Conservation (phyloP, 2,888 invertebrate species). For the Apocheima hispidaria region DNA sequence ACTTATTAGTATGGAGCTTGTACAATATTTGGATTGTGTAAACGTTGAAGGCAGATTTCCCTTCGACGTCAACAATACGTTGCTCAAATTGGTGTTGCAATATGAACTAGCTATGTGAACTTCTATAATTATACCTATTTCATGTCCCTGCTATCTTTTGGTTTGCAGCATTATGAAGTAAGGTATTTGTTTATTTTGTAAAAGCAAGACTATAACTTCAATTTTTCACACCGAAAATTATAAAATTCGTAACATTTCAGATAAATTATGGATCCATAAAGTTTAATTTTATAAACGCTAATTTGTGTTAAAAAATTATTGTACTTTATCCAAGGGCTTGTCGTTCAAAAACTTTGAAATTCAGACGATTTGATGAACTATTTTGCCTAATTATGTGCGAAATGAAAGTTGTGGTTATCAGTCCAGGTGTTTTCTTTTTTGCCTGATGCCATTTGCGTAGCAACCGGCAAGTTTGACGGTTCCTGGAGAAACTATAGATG, state of each 20-base stretch:
- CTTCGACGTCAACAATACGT: constrained; percentile 76
- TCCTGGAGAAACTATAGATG: background rate
- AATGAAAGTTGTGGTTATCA: no score
- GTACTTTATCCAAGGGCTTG: no score
- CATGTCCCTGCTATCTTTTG: background rate
- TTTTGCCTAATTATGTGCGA: no score
- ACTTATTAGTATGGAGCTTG: constrained; percentile 67
- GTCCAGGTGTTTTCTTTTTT: no score
- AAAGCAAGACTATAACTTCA: background rate
- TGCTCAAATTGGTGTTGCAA: constrained; percentile 78
- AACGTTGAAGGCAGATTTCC: constrained; percentile 74
- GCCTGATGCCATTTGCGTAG: background rate
- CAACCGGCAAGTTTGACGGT: background rate
- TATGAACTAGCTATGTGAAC: constrained; percentile 61
- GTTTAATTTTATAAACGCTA: no score
- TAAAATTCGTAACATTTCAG: no score
- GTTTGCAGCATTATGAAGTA: background rate
- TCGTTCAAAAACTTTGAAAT: no score
- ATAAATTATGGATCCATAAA: no score
- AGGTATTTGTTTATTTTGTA: no score
- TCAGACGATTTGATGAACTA: no score
- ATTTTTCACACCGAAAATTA: background rate
- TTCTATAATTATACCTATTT: constrained; percentile 58
- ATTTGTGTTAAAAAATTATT: no score
- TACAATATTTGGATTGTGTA: constrained; percentile 73